Evolutionary conservation across 2,113 vertebrate genomes (phyloP), one percentile per base, ranked within the genome.

Genomic region (Lanius ludovicianus): DNA sequence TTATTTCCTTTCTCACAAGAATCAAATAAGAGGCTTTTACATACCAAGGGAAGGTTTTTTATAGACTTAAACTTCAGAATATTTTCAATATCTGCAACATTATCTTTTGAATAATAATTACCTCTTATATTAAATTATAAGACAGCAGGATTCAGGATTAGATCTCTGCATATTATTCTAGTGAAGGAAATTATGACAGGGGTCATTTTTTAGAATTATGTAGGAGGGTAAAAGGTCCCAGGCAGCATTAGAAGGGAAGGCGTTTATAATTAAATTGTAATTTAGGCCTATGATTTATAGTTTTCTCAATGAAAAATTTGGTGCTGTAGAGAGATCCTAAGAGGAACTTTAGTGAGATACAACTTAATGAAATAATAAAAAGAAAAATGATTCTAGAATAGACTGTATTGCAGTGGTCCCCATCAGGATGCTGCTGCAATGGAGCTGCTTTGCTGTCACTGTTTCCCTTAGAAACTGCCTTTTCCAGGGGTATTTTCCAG

Each of bases 181-280:
- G 98, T 97, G 98, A 98, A 97, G 98, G 98, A 98, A 98, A 99
- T 98, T 98, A 98, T 98, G 98, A 98, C 98, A 98, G 98, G 97
- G 98, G 98, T 98, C 98, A 98, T 99, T 99, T 98, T 99, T 99
- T 99, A 98, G 99, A 99, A 99, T 99, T 99, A 99, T 99, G 99
- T 98, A 98, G 98, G 98, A 98, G 99, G 98, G 98, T 98, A 98
- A 98, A 98, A 98, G 98, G 98, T 99, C 99, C 99, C 98, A 98
- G 98, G 98, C 98, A 99, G 99, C 99, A 99, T 99, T 99, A 98
- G 98, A 98, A 98, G 98, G 98, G 98, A 98, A 99, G 98, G 98
- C 98, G 98, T 98, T 98, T 98, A 99, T 99, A 99, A 99, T 99
- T 99, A 99, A 99, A 99, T 99, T 99, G 99, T 99, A 99, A 99